Percentiles rank a stretch among this genome's conserved stretches.
These are phyloP conservation scores for Mya arenaria DNA, from an alignment of 1,140 invertebrate species.

Conservation along the genomic window DNA sequence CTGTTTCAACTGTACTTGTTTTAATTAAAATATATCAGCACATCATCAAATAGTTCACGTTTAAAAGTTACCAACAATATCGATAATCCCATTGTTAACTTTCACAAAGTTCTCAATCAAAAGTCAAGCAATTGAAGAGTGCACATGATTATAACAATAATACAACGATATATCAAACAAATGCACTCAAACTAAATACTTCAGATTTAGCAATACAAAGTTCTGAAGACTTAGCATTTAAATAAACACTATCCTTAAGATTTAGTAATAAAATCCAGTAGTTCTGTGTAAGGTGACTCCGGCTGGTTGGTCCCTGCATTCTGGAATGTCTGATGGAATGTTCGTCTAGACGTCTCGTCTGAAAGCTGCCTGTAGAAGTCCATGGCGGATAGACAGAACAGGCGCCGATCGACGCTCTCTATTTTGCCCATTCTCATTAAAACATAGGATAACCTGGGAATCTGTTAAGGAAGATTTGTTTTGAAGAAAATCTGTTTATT, in stretches of 20 bases:
- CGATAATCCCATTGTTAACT: too few species aligned
- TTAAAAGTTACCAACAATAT: too few species aligned
- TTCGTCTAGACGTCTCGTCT: conserved; percentile 71
- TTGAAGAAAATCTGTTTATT: too few species aligned
- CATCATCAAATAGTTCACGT: too few species aligned
- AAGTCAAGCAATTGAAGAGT: too few species aligned
- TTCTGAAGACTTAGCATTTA: not conserved
- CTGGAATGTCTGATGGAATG: conserved; percentile 78
- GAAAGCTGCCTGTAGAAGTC: conserved; percentile 85
- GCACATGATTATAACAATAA: too few species aligned
- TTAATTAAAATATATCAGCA: too few species aligned
- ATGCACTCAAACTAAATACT: too few species aligned
- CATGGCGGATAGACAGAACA: conserved; percentile 86
- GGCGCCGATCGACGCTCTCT: conserved; percentile 86
- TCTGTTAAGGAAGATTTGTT: conserved; percentile 18
- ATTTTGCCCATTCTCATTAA: conserved; percentile 87
- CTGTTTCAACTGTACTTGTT: too few species aligned
- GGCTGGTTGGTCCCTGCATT: conserved; percentile 62
- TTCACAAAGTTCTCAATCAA: too few species aligned
- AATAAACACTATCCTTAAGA: not conserved
- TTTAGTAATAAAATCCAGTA: conserved; percentile 62
- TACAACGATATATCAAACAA: too few species aligned
- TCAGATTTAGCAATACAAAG: too few species aligned
- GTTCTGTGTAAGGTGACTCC: conserved; percentile 73
- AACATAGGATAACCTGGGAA: conserved; percentile 86